Base-by-base conservation (phyloP, 2,797 vertebrate species). In the Taenioides sp. region DNA sequence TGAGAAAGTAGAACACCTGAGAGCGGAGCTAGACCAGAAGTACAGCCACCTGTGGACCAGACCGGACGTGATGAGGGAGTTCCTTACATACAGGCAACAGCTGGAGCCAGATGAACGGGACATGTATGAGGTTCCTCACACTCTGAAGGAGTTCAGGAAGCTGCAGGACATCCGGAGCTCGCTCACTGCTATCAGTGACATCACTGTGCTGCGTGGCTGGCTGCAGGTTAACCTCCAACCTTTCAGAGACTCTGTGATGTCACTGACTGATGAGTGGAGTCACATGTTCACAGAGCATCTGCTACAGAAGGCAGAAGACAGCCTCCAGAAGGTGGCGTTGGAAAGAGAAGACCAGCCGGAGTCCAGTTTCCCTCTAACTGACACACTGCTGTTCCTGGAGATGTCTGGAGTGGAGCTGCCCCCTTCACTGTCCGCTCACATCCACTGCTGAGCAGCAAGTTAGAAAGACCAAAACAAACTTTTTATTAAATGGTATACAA, bases 251-350 rank as follows among this genome's bases (percentile, higher is more conserved):
- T 84, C 94, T 0, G 77, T 97, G 70, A 86, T 96, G 70, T 94
- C 94, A 0, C 27, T 92, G 65, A 91, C 95, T 59, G 92, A 92
- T 47, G 91, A 78, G 70, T 96, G 96, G 95, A 96, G 92, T 72
- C 77, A 94, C 79, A 84, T 92, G 89, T 95, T 96, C 88, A 97
- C 96, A 65, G 91, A 95, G 72, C 87, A 95, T 63, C 95, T 97
- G 3, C 73, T 95, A 66, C 91, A 94, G 58, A 88, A 89, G 0
- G 92, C 95, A 77, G 94, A 82, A 0, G 83, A 90, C 86, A 96
- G 95, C 80, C 85, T 96, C 88, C 84, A 89, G 80, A 85, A 81
- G 7, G 78, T 89, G 0, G 87, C 16, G 14, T 60, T 25, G 54
- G 47, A 1, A 0, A 55, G 25, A 5, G 74, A 70, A 37, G 66